Percentiles rank a stretch among this genome's conserved stretches.
phyloP scores from a whole-genome alignment of 2,888 invertebrate species.

The Dromius quadrimaculatus region DNA sequence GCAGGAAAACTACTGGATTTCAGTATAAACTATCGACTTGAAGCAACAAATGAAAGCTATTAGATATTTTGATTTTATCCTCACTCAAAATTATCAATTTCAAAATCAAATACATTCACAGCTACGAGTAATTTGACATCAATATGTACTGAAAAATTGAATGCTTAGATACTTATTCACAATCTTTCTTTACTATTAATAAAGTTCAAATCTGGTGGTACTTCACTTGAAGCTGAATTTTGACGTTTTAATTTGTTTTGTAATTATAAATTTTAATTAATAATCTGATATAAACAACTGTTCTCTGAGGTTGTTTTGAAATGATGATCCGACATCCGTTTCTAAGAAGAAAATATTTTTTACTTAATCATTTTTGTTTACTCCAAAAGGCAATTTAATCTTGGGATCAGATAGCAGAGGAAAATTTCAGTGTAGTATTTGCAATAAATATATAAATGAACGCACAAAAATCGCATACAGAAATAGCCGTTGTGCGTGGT shows the following conservation, averaged over 20 bases:
- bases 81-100: too few species aligned
- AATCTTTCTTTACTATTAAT: too few species aligned
- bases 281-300: too few species aligned
- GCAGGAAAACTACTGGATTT: too few species aligned
- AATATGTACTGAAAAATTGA: too few species aligned
- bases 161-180: too few species aligned
- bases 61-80: too few species aligned
- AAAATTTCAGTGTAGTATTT: conserved; percentile 22
- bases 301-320: too few species aligned
- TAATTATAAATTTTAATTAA: neutral
- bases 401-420: conserved; percentile 11
- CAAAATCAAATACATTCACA: too few species aligned
- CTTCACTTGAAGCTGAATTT: neutral
- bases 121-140: too few species aligned
- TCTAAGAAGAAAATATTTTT: neutral
- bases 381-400: conserved; percentile 9
- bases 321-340: neutral
- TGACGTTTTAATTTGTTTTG: neutral
- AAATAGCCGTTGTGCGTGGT: conserved; percentile 46
- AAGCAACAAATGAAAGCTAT: too few species aligned
- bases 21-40: too few species aligned
- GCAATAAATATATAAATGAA: conserved; percentile 28
- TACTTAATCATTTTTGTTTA: conserved; percentile 11
- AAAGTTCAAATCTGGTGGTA: neutral
- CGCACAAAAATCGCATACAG: conserved; percentile 32